Evolutionary conservation across 1,140 invertebrate genomes (phyloP), one percentile per base, ranked within the genome.

Genomic region (Glossosoma conforme): DNA sequence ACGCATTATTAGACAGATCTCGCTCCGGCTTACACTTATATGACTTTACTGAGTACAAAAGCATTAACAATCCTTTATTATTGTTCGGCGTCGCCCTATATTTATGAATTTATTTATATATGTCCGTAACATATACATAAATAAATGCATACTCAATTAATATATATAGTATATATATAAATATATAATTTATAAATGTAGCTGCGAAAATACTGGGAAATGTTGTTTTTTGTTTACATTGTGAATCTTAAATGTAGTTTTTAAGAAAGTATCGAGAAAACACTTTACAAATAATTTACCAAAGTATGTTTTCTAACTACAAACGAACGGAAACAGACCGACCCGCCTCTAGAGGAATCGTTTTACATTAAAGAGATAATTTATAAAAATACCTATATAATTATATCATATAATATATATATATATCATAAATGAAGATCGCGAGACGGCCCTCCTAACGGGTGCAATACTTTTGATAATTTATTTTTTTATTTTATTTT

Each of bases 131-230:
- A 28, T 22, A 5, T 18, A 33, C 30, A 49, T 10, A 41, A 24
- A 47, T 15, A 37, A n/a, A 43, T 18, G 35, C 17, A 38, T 13
- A 38, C 28, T 19, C 25, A 40, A 37, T 38, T 18, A 38, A 28
- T 15, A 28, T 35, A 40, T 48, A 38, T 24, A 28, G 15, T 48
- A 28, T 24, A 52, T 52, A 38, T 36, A 37, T 24, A 44, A 56
- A 47, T 44, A 47, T 33, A 17, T 47, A 33, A 45, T 15, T 44
- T 44, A n/a, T 44, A 41, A 44, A 49, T 47, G 44, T 47, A 47
- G 52, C 45, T 54, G 52, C 44, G 45, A 54, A 54, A 54, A 54
- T 54, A 54, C 52, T 48, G 52, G 25, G 41, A 48, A 44, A 48
- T 14, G 28, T 54, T 21, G 32, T 54, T n/a, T n/a, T 28, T 41